Base-by-base conservation (phyloP, 2,113 vertebrate species). In the Tor tambroides region DNA sequence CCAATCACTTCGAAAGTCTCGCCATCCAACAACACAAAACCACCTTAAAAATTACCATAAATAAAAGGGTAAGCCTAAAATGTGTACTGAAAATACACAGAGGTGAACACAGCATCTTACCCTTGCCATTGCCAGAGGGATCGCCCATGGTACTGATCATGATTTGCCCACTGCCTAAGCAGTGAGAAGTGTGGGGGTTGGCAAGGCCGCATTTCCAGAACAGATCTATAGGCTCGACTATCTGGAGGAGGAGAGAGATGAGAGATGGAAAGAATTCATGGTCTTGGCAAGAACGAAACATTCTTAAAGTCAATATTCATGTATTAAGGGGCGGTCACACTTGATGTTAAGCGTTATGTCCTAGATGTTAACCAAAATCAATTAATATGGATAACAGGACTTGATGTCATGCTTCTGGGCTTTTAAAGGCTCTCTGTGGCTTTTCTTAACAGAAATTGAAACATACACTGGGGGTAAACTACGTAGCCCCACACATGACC, bases 131-230 rank as follows among this genome's bases (percentile, higher is more conserved):
- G 75, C 98, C 98, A 0, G 91, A 85, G 1, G 95, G 94, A 84
- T 99, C 97, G 0, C 97, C 98, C 85, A 99, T 84, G 23, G 95
- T 51, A 87, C 97, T 99, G 91, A 99, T 95, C 94, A 99, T 96
- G 90, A 99, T 94, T 87, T 99, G 97, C 0, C 98, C 97, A 0
- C 51, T 96, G 89, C 93, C 95, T 93, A 99, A 94, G 79, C 98
- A 99, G 93, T 99, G 98, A 0, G 94, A 95, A 49, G 97, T 99
- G 91, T 99, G 98, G 1, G 96, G 94, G 87, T 96, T 95, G 0
- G 94, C 95, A 89, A 96, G 90, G 3, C 90, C 94, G 0, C 96
- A 96, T 90, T 97, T 97, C 94, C 93, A 93, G 51, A 91, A 94
- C 5, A 98, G 19, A 0, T 98, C 96, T 6, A 92, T 82, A 0